Base-by-base conservation (phyloP, 2,888 invertebrate genomes). In the Parnassius mnemosyne region DNA sequence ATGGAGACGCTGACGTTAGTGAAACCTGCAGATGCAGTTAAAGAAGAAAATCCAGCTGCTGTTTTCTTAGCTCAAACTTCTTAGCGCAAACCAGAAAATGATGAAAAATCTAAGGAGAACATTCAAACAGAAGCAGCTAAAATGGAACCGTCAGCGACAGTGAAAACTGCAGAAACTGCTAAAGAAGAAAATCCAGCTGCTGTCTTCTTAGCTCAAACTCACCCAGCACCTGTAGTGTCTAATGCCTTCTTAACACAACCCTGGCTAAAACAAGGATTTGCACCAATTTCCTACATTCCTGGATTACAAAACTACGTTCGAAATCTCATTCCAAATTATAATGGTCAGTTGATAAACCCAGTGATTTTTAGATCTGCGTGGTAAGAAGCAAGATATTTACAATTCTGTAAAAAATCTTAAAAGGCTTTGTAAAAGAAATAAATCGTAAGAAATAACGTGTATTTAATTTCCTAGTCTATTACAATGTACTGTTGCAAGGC, bases 41-140 rank as follows among this genome's bases (percentile, higher is more conserved):
- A n/a, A n/a, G n/a, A n/a, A n/a, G n/a, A n/a, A n/a, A n/a, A n/a
- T n/a, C n/a, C n/a, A n/a, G n/a, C n/a, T n/a, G n/a, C n/a, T n/a
- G n/a, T n/a, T n/a, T n/a, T n/a, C n/a, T n/a, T n/a, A n/a, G n/a
- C n/a, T n/a, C n/a, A n/a, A n/a, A n/a, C n/a, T n/a, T n/a, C n/a
- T n/a, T n/a, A n/a, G n/a, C n/a, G n/a, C n/a, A n/a, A n/a, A n/a
- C n/a, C n/a, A 13, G 56, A 60, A 56, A 65, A 50, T 50, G 69
- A 60, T 56, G 65, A 57, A 61, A 69, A 74, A 46, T 60, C 64
- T 7, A 65, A 63, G 9, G 70, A 72, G 10, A 66, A 71, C 0
- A 66, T 72, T 3, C 69, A 71, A 53, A 53, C 70, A 0, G 75
- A 76, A 57, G 66, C 71, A 16, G 69, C 70, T 1, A 69, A 69